A percentile compares a stretch with the other conserved stretches of the same genome.
phyloP scores from a whole-genome alignment of 2,888 invertebrate species.

The Lamellibrachia columna region DNA sequence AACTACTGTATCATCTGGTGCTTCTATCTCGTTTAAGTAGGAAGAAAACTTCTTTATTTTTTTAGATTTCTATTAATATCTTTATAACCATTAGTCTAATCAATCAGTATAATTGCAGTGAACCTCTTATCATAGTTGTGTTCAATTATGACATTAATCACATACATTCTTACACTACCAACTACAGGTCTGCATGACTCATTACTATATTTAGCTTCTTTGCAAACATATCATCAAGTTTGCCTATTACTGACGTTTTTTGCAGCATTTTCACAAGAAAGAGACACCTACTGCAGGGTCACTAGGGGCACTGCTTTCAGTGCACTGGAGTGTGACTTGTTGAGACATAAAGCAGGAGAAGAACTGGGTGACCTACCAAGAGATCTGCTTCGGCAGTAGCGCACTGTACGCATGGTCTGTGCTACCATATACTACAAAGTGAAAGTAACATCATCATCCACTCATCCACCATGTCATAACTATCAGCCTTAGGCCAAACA shows the following conservation, averaged over 20 bases:
- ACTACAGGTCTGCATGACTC: no score
- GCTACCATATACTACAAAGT: constrained; percentile 79
- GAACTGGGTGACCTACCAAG: constrained; percentile 36
- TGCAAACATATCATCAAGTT: background rate
- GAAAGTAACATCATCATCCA: background rate
- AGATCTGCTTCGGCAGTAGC: constrained; percentile 78
- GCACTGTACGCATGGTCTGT: constrained; percentile 80
- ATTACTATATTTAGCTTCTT: background rate
- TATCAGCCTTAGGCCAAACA: background rate
- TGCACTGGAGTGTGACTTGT: background rate
- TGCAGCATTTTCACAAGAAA: background rate
- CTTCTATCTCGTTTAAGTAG: background rate
- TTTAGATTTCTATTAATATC: background rate
- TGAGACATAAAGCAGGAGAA: background rate
- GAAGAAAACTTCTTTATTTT: background rate
- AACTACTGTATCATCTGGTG: no score
- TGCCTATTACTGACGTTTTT: background rate
- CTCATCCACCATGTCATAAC: no score
- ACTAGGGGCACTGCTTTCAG: background rate
- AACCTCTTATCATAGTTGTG: background rate
- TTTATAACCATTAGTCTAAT: background rate
- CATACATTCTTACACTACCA: no score
- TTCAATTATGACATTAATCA: background rate
- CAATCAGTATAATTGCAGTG: background rate
- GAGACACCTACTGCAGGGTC: background rate